A percentile compares a stretch with the other conserved stretches of the same genome.
Conservation (phyloP, 2,888 invertebrate species). For the Tetheella fluctuosa region DNA sequence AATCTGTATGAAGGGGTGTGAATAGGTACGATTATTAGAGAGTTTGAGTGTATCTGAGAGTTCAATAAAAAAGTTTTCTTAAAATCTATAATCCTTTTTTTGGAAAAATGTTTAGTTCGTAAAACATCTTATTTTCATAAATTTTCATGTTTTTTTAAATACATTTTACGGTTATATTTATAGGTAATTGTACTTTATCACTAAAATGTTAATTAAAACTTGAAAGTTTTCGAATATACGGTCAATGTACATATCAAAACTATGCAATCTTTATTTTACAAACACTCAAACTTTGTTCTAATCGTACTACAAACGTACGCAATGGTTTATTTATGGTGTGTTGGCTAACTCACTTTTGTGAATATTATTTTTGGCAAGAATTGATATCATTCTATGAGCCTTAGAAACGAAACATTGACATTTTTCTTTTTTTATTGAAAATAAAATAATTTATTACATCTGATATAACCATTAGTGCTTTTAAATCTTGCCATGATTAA, state of each 20-base stretch:
- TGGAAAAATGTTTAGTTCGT: neutral
- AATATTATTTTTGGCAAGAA: constrained; percentile 47
- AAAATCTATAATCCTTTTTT: neutral
- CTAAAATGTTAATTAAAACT: constrained; percentile 27
- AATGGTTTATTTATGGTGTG: constrained; percentile 22
- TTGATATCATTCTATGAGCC: constrained; percentile 44
- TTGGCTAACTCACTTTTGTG: constrained; percentile 25
- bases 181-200: constrained; percentile 25
- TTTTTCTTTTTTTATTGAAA: constrained; percentile 12
- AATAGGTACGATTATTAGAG: constrained; percentile 24
- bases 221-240: constrained; percentile 48
- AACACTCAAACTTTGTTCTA: constrained; percentile 48
- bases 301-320: constrained; percentile 34
- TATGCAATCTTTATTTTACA: constrained; percentile 27
- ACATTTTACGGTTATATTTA: constrained; percentile 25
- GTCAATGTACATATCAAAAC: constrained; percentile 60
- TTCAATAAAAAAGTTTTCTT: neutral
- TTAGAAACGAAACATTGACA: constrained; percentile 26
- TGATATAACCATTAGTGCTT: neutral
- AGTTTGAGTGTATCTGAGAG: constrained; percentile 35
- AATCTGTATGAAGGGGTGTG: constrained; percentile 24
- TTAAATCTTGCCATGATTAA: neutral
- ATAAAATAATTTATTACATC: neutral
- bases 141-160: constrained; percentile 34
- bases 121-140: constrained; percentile 36